Percentiles rank a stretch among this genome's conserved stretches.
Evolutionary conservation across 2,888 invertebrate genomes (phyloP).

Genomic region (Leucophenga montana): DNA sequence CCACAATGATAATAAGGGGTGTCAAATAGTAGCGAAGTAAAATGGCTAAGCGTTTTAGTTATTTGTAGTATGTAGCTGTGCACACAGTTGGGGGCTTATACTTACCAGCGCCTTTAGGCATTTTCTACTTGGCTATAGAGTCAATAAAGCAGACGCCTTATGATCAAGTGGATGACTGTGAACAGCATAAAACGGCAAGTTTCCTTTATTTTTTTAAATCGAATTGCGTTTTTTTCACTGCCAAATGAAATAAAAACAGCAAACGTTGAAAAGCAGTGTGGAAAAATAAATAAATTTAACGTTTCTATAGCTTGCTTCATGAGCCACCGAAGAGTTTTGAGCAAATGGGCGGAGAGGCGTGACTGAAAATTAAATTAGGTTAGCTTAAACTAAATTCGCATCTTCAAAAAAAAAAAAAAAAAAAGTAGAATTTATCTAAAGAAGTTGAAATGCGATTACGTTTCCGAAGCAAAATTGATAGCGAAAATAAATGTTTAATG

Average conservation of each 20-base stretch:
- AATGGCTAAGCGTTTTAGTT: not conserved
- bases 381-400: constrained; percentile 41
- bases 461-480: constrained; percentile 57
- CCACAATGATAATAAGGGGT: not conserved
- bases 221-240: constrained; percentile 29
- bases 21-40: not conserved
- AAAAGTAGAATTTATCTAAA: not conserved
- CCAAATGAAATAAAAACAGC: constrained; percentile 47
- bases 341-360: constrained; percentile 32
- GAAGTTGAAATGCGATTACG: constrained; percentile 59
- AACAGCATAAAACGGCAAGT: constrained; percentile 29
- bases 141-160: constrained; percentile 15
- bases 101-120: constrained; percentile 34
- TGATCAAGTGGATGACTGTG: not conserved
- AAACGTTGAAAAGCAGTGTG: constrained; percentile 4
- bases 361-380: constrained; percentile 63
- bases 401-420: constrained; percentile 13
- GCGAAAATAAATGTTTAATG: constrained; percentile 66
- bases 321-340: constrained; percentile 23
- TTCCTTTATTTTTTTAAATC: constrained; percentile 16
- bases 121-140: constrained; percentile 47
- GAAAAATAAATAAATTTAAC: constrained; percentile 61
- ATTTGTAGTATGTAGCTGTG: constrained; percentile 9
- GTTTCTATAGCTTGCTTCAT: constrained; percentile 63
- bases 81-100: not conserved